Conservation (phyloP, 2,888 invertebrate genomes). For the Ectobius pallidus region DNA sequence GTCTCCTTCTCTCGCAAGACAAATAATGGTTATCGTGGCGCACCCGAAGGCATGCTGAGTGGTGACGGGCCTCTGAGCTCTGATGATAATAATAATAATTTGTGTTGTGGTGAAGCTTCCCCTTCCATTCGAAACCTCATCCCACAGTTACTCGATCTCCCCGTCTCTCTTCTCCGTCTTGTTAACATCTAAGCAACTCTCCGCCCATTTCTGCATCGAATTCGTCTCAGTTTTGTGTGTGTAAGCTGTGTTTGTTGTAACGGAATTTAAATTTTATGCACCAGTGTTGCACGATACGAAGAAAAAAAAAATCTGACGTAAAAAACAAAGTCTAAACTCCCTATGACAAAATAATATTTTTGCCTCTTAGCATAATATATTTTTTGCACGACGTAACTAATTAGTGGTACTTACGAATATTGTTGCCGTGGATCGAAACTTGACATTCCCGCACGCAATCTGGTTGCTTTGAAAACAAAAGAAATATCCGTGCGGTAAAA, state of each 20-base stretch:
- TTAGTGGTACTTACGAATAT: too few relatives aligned
- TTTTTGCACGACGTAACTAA: too few relatives aligned
- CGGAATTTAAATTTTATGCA: not conserved
- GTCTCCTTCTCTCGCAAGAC: conserved; percentile 9
- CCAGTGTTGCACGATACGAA: too few relatives aligned
- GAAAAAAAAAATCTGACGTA: too few relatives aligned
- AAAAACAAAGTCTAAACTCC: too few relatives aligned
- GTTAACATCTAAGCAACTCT: conserved; percentile 2
- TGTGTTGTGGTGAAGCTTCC: conserved; percentile 13
- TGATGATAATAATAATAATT: conserved; percentile 31
- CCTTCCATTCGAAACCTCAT: not conserved
- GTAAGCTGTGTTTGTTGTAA: not conserved
- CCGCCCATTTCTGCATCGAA: not conserved
- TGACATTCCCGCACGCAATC: too few relatives aligned
- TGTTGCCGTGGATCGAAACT: too few relatives aligned
- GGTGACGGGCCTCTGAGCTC: conserved; percentile 22
- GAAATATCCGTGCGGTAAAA: too few relatives aligned
- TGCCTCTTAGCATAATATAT: too few relatives aligned
- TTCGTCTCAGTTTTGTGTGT: not conserved
- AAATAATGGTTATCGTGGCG: conserved; percentile 32
- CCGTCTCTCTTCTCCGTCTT: not conserved
- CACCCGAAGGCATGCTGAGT: conserved; percentile 33
- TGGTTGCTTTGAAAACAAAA: too few relatives aligned
- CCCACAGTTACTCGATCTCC: conserved; percentile 1
- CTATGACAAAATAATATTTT: too few relatives aligned